These are phyloP conservation scores for Notarius lentiginosus DNA, from an alignment of 2,113 vertebrate genomes.

Conservation along the genomic window DNA sequence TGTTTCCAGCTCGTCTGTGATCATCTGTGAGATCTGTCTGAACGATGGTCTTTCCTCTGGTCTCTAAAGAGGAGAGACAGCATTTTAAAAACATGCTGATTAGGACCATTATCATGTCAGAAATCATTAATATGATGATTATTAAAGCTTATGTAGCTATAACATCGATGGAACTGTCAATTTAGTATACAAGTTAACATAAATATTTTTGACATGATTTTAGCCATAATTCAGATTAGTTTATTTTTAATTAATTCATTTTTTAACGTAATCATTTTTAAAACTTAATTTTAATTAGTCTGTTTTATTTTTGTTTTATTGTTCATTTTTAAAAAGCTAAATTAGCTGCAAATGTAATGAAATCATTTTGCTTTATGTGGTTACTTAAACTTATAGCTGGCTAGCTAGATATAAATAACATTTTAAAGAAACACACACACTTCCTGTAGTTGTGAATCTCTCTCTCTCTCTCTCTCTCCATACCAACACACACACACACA, in stretches of 20 bases:
- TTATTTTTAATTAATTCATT: not conserved
- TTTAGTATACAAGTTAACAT: not conserved
- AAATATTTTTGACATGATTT: not conserved
- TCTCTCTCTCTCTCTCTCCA: not conserved
- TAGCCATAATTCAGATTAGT: not conserved
- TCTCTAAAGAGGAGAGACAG: conserved; percentile 51
- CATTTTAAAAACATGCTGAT: not conserved
- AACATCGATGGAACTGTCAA: not conserved
- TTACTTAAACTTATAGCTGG: not conserved
- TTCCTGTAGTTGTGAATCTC: not conserved
- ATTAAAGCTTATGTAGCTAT: not conserved
- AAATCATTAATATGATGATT: not conserved
- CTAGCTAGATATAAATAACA: no score
- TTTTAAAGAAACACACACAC: not conserved
- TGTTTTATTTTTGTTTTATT: not conserved
- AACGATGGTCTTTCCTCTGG: conserved; percentile 67
- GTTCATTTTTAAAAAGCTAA: not conserved
- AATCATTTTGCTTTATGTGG: not conserved
- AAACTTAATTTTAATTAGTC: not conserved
- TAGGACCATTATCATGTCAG: not conserved
- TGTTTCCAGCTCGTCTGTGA: conserved; percentile 60
- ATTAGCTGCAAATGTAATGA: not conserved
- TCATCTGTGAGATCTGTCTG: conserved; percentile 57
- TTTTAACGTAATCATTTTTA: not conserved
- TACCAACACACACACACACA: not conserved